These are phyloP conservation scores for Olivierus martensii DNA, from an alignment of 1,140 invertebrate genomes.

Conservation along the genomic window DNA sequence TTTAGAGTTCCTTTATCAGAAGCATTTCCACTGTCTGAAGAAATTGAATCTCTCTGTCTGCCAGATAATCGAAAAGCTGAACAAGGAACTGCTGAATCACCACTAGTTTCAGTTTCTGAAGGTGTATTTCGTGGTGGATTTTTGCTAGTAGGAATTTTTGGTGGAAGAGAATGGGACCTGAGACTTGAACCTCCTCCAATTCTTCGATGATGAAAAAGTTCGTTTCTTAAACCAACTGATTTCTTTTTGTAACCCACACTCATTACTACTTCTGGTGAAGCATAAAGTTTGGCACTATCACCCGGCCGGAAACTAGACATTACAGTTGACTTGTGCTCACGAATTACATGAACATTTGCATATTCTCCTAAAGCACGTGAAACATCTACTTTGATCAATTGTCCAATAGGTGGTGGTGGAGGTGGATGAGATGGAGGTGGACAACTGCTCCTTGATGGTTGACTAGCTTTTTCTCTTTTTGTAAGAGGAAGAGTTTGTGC, in stretches of 20 bases:
- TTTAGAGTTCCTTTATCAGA: slow-evolving; percentile 10
- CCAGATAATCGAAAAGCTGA: slow-evolving; percentile 13
- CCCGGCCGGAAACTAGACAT: slow-evolving; percentile 72
- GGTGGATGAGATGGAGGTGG: slow-evolving; percentile 54
- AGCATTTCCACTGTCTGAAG: slow-evolving; percentile 14
- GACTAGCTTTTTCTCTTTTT: slow-evolving; percentile 21
- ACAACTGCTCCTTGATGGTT: slow-evolving; percentile 29
- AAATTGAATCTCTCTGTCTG: slow-evolving; percentile 15
- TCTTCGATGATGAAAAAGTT: slow-evolving; percentile 10
- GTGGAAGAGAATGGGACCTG: slow-evolving; percentile 34
- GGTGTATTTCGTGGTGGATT: slow-evolving; percentile 12
- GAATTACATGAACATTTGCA: slow-evolving; percentile 13
- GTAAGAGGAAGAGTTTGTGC: slow-evolving; percentile 17
- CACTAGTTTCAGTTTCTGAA: slow-evolving; percentile 19
- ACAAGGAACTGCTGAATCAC: slow-evolving; percentile 16
- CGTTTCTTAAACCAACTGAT: slow-evolving; percentile 1
- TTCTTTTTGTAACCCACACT: slow-evolving; percentile 41
- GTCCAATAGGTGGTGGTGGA: slow-evolving; percentile 42
- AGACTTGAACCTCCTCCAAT: slow-evolving; percentile 15
- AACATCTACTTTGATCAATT: slow-evolving; percentile 17
- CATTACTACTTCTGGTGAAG: slow-evolving; percentile 68
- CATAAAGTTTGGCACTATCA: slow-evolving; percentile 72
- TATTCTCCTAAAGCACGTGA: slow-evolving; percentile 16
- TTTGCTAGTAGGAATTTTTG: slow-evolving; percentile 19
- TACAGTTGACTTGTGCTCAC: slow-evolving; percentile 24